These are phyloP conservation scores for Miniopterus natalensis DNA, from an alignment of 2,113 vertebrate species.

Conservation along the genomic window DNA sequence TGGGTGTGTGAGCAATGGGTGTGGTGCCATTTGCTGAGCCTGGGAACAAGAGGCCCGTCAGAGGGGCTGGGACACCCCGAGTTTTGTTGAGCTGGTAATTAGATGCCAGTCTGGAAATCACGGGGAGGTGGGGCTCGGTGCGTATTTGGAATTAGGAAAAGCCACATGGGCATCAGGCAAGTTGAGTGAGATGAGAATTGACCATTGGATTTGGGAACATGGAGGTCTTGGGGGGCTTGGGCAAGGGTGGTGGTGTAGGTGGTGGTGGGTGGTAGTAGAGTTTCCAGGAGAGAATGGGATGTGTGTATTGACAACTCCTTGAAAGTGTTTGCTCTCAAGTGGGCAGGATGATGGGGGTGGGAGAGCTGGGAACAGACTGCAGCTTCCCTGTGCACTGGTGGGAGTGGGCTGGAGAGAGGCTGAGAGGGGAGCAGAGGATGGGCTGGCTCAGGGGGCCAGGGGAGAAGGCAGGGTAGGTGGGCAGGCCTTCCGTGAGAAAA, in stretches of 20 bases:
- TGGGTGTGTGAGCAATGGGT: background rate
- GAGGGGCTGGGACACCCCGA: too few species aligned
- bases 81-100: background rate
- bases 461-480: background rate
- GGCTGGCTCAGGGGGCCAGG: fast-evolving
- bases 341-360: background rate
- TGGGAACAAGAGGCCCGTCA: background rate
- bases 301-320: background rate
- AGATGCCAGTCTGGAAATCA: background rate
- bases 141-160: background rate
- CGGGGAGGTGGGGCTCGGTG: too few species aligned
- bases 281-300: background rate
- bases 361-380: background rate
- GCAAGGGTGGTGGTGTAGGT: fast-evolving
- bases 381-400: background rate
- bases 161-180: background rate
- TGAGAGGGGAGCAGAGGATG: background rate
- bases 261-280: background rate
- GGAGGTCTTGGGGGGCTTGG: background rate
- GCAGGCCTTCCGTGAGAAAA: background rate
- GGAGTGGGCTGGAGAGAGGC: background rate
- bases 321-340: background rate
- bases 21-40: background rate
- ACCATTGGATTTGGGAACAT: background rate
- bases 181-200: background rate